Evolutionary conservation across 2,888 invertebrate genomes (phyloP).

Genomic region (Tenthredo mesomela): DNA sequence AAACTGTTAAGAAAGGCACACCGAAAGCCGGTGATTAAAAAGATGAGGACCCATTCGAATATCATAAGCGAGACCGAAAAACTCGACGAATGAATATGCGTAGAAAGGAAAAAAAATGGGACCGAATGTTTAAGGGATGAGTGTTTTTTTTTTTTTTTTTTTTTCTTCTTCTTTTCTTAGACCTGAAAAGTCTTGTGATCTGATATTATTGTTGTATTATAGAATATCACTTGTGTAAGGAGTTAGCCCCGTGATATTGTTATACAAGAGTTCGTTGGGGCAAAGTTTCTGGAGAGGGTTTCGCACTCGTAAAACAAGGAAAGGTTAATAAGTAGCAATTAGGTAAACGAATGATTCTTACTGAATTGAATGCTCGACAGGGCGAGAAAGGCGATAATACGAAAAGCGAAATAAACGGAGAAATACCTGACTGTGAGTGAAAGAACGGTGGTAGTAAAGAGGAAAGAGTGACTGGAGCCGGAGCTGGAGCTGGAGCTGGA

Average conservation of each 20-base stretch:
- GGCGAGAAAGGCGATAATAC: conserved; percentile 67
- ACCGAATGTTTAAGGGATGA: background rate
- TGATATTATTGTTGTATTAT: background rate
- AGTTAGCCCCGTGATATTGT: background rate
- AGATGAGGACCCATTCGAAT: background rate
- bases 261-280: background rate
- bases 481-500: conserved; percentile 33
- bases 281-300: conserved; percentile 28
- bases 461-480: conserved; percentile 48
- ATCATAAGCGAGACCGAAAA: background rate
- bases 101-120: background rate
- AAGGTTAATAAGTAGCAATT: conserved; percentile 68
- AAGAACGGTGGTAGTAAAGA: conserved; percentile 49
- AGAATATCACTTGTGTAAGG: background rate
- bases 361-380: conserved; percentile 64
- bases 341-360: conserved; percentile 69
- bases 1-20: background rate
- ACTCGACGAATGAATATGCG: background rate
- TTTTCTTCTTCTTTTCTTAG: background rate
- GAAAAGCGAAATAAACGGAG: conserved; percentile 64
- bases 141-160: background rate
- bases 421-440: conserved; percentile 52
- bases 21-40: conserved; percentile 31
- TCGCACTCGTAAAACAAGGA: conserved; percentile 45
- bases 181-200: background rate